These are phyloP conservation scores for Cyanoderma ruficeps DNA, from an alignment of 2,113 vertebrate genomes.

Conservation along the genomic window DNA sequence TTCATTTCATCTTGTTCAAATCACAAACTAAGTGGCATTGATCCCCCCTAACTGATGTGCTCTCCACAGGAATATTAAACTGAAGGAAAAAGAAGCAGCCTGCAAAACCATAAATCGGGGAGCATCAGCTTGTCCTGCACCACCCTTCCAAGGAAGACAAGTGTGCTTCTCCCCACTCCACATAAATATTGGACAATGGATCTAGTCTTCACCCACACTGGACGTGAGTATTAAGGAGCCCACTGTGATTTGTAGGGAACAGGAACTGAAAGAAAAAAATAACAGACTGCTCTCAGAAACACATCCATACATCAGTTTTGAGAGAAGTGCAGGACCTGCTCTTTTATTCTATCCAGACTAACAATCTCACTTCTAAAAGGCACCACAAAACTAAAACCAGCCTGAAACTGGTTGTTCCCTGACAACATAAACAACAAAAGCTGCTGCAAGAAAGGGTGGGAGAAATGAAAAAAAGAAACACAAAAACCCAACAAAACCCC, in stretches of 20 bases:
- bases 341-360: background rate
- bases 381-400: background rate
- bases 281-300: background rate
- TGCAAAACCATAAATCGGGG: background rate
- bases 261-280: background rate
- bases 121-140: background rate
- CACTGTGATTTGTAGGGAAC: background rate
- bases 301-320: background rate
- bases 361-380: background rate
- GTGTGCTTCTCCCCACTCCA: background rate
- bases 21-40: background rate
- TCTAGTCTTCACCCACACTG: background rate
- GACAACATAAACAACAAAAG: constrained; percentile 30
- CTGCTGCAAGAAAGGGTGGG: background rate
- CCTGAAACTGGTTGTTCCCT: background rate
- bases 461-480: background rate
- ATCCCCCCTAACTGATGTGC: background rate
- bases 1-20: background rate
- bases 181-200: accelerated
- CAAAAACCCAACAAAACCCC: background rate
- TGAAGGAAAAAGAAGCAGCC: background rate
- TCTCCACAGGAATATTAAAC: background rate
- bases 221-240: background rate
- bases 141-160: background rate
- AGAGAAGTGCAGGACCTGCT: background rate